Percentiles rank a stretch among this genome's conserved stretches.
phyloP scores from a whole-genome alignment of 1,140 invertebrate genomes.

The Calliphora vicina region DNA sequence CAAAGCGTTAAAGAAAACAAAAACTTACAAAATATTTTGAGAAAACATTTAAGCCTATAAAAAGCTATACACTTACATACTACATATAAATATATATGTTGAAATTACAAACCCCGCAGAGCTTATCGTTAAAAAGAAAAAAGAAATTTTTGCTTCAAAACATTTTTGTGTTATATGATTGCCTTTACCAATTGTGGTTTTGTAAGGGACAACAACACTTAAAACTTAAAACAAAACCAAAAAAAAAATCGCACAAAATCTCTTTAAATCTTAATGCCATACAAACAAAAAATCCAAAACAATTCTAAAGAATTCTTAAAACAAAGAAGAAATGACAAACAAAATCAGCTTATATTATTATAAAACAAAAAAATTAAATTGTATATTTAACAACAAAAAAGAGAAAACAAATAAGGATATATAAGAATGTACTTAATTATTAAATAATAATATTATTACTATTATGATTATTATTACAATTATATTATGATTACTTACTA shows the following conservation, averaged over 20 bases:
- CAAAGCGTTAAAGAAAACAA: background rate
- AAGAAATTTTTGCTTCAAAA: background rate
- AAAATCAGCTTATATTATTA: background rate
- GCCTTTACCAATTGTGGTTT: background rate
- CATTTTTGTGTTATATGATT: background rate
- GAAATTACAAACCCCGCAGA: background rate
- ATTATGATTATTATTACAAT: background rate
- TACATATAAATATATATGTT: background rate
- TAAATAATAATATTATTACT: background rate
- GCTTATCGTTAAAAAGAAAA: background rate
- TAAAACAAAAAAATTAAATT: background rate
- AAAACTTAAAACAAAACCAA: background rate
- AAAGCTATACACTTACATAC: too few species aligned
- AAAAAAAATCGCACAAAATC: background rate
- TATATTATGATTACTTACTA: background rate
- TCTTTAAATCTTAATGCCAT: background rate
- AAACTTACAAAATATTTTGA: conserved; percentile 14
- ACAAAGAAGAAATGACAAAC: background rate
- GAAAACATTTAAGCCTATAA: too few species aligned
- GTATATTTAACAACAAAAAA: background rate
- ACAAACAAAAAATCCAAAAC: background rate
- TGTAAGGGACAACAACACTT: background rate
- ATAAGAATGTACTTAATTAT: background rate
- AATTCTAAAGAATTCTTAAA: background rate
- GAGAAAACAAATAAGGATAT: background rate